Conservation (phyloP, 92 coral and sea anemone species). For the Galaxea fascicularis region DNA sequence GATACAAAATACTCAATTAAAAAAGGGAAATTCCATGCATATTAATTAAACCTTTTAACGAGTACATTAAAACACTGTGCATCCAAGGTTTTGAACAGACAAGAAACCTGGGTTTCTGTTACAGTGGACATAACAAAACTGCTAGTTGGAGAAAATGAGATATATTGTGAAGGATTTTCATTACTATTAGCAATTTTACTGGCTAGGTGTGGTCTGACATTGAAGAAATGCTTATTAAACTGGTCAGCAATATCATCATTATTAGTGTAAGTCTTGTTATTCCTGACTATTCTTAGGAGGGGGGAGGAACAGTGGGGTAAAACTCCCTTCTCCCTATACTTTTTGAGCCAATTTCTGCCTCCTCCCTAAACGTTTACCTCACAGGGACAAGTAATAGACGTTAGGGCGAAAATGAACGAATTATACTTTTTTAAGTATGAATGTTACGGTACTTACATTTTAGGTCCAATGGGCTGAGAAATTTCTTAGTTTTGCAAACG, state of each 20-base stretch:
- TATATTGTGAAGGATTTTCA: conserved; percentile 39
- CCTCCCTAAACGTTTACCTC: conserved; percentile 10
- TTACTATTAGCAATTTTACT: conserved; percentile 29
- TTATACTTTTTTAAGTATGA: conserved; percentile 19
- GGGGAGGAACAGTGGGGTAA: background rate
- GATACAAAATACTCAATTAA: no score
- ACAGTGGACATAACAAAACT: conserved; percentile 63
- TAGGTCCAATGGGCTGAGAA: conserved; percentile 22
- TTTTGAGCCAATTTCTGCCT: conserved; percentile 2
- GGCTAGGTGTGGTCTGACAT: conserved; percentile 65
- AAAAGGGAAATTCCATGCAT: no score
- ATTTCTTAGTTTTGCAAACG: background rate
- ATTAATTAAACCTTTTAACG: no score
- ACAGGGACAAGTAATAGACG: conserved; percentile 1
- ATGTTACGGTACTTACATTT: conserved; percentile 30
- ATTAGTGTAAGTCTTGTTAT: conserved; percentile 46
- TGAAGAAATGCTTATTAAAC: conserved; percentile 60
- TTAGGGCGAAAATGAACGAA: conserved; percentile 22
- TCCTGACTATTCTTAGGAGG: conserved; percentile 31
- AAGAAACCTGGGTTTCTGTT: conserved; percentile 47
- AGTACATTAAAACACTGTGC: no score
- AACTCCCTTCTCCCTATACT: background rate
- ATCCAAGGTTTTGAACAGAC: conserved; percentile 44
- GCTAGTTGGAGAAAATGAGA: conserved; percentile 44
- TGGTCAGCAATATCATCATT: conserved; percentile 64